Conservation (phyloP, 2,797 vertebrate genomes). For the Platyrinchus mystaceus region DNA sequence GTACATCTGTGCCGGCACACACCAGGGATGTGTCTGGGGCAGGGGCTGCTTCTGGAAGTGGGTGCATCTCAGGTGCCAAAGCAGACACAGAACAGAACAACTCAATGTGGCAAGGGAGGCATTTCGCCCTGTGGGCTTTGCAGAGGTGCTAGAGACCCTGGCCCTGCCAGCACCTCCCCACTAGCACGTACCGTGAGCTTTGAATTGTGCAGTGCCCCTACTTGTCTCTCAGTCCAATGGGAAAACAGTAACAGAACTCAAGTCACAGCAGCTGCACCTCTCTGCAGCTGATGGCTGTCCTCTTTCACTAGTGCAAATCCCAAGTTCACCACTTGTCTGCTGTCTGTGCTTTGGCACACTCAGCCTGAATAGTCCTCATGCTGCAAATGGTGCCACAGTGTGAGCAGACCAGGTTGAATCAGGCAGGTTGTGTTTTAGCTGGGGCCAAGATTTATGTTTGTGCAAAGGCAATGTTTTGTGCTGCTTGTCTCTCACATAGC, state of each 20-base stretch:
- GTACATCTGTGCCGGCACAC: background rate
- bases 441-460: background rate
- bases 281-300: background rate
- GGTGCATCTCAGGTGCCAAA: background rate
- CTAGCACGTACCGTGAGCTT: background rate
- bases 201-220: fast-evolving
- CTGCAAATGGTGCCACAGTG: background rate
- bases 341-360: background rate
- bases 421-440: background rate
- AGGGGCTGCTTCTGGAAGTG: background rate
- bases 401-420: background rate
- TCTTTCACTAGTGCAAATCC: background rate
- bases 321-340: background rate
- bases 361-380: fast-evolving
- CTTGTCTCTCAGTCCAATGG: background rate
- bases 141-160: background rate
- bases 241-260: background rate
- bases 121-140: fast-evolving
- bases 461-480: background rate
- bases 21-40: background rate
- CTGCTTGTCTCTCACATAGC: background rate
- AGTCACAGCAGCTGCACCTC: background rate
- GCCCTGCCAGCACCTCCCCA: background rate
- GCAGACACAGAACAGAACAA: background rate
- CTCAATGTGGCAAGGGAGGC: fast-evolving